A percentile compares a stretch with the other conserved stretches of the same genome.
Evolutionary conservation across 2,797 vertebrate genomes (phyloP).

Genomic region (Ceyx erithaca): DNA sequence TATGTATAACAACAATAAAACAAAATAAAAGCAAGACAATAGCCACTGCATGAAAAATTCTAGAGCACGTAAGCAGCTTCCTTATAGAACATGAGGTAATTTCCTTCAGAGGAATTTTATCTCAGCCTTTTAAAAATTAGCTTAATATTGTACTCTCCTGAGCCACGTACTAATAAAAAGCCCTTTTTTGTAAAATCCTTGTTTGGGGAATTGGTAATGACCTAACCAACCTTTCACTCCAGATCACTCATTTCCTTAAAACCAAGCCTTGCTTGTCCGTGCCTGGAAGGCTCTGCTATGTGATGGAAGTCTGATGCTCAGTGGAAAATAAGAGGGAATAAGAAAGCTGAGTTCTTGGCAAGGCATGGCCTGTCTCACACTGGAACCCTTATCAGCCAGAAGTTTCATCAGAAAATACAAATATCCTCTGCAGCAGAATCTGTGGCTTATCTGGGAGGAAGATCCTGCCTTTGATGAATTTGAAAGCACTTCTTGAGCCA

Average conservation of each 20-base stretch:
- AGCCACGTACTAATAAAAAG: conserved; percentile 30
- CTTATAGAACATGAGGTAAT: conserved; percentile 58
- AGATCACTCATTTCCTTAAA: conserved; percentile 13
- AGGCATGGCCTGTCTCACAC: neutral
- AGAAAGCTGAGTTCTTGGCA: conserved; percentile 1
- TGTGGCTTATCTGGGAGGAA: conserved; percentile 27
- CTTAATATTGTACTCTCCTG: conserved; percentile 18
- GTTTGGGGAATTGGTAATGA: conserved; percentile 16
- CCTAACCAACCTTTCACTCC: conserved; percentile 4
- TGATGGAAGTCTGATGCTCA: neutral
- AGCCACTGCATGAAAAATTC: conserved; percentile 41
- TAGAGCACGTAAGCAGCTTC: conserved; percentile 55
- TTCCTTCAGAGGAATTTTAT: conserved; percentile 57
- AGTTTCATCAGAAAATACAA: conserved; percentile 43
- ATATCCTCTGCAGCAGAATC: conserved; percentile 32
- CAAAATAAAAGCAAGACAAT: conserved; percentile 65
- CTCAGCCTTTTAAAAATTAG: conserved; percentile 32
- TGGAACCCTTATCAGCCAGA: conserved; percentile 27
- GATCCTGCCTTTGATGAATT: conserved; percentile 38
- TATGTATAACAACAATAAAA: conserved; percentile 26
- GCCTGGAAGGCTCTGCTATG: conserved; percentile 2
- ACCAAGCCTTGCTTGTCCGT: neutral
- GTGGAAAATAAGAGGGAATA: neutral
- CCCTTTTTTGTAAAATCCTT: neutral
- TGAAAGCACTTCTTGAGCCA: conserved; percentile 1